Base-by-base conservation (phyloP, 2,797 vertebrate genomes). In the Coracias cyanogaster region DNA sequence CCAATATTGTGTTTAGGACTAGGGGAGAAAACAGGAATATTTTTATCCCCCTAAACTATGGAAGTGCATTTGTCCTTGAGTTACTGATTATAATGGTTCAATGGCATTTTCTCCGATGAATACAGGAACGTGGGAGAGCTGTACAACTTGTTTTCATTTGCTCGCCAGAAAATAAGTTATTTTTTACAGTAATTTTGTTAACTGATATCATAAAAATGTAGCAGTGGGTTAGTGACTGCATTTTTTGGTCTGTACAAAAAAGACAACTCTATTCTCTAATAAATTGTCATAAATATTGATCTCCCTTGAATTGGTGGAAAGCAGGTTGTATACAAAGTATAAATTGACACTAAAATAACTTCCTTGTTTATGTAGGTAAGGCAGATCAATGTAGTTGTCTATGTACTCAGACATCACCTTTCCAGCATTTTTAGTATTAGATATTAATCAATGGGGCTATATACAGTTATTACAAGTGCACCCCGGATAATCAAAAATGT, bases 181-280 rank as follows among this genome's bases (percentile, higher is more conserved):
- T 97, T 98, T 97, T 97, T 96, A 96, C 90, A 96, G 61, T 93
- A 84, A 82, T 73, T 95, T 67, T 95, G 91, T 86, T 91, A 90
- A 95, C 74, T 76, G 70, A 79, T 94, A 98, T 95, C 77, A 22
- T 97, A 92, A 95, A 94, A 49, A 49, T 93, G 62, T 95, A 93
- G 62, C 91, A 60, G 33, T 79, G 93, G 74, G 85, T 87, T 89
- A 61, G 79, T 94, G 82, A 83, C 49, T 91, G 77, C 91, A 65
- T 95, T 73, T 92, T 33, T 95, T 76, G 83, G 37, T 76, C 82
- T 94, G 55, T 66, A 71, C 86, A 96, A 95, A 95, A 95, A 96
- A 91, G 57, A 87, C 77, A 90, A 72, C 91, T 82, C 39, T 74
- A 86, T 94, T 95, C 82, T 91, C 46, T 78, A 94, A 84, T 49